Evolutionary conservation across 2,113 vertebrate genomes (phyloP).

Genomic region (Sinocyclocheilus grahami): DNA sequence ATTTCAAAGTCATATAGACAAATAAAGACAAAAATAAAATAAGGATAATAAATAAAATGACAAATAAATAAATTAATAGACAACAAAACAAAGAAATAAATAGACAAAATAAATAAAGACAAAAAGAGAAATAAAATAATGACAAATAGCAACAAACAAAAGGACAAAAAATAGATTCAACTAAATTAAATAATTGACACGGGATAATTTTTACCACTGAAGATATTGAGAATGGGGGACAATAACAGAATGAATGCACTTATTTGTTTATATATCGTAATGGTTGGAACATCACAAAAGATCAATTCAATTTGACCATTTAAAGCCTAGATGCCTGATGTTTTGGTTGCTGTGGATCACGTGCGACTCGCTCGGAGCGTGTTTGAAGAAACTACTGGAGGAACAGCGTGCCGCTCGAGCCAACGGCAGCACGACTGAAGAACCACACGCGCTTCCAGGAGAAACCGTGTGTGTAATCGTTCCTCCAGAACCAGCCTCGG

Average conservation of each 20-base stretch:
- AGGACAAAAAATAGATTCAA: too few species aligned
- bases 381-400: slow-evolving; percentile 21
- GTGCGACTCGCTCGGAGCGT: background rate
- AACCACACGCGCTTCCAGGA: slow-evolving; percentile 27
- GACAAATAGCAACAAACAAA: too few species aligned
- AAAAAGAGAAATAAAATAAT: background rate
- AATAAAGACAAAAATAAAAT: too few species aligned
- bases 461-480: slow-evolving; percentile 42
- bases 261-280: too few species aligned
- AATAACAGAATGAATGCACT: background rate
- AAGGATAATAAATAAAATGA: too few species aligned
- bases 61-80: background rate
- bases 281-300: too few species aligned
- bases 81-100: background rate
- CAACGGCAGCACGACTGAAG: slow-evolving; percentile 24
- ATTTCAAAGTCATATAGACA: too few species aligned
- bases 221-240: too few species aligned
- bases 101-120: background rate
- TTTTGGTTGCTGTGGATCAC: background rate
- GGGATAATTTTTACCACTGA: too few species aligned
- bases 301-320: background rate
- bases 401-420: slow-evolving; percentile 23
- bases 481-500: slow-evolving; percentile 21
- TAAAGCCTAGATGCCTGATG: background rate
- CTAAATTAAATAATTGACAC: too few species aligned